phyloP scores from a whole-genome alignment of 2,888 invertebrate species.

The Drosophila prolongata region DNA sequence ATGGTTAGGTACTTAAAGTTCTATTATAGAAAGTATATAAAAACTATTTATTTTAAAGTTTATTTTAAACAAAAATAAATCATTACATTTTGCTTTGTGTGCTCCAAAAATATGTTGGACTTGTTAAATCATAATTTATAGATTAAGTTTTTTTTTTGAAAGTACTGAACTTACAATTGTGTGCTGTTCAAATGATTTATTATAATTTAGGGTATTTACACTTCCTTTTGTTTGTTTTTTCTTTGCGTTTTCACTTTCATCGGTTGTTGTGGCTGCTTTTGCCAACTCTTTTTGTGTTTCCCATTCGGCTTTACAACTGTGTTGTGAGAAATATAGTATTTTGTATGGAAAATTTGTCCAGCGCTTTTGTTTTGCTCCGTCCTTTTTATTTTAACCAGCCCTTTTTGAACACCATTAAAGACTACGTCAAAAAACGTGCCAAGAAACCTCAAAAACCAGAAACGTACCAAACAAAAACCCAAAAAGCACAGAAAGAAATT shows the following conservation, averaged over 20 bases:
- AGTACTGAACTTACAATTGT: not conserved
- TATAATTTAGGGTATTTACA: slow-evolving; percentile 7
- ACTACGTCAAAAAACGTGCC: slow-evolving; percentile 35
- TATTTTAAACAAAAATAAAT: too few species aligned
- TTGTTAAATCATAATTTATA: too few species aligned
- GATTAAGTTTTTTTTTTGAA: not conserved
- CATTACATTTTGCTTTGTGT: too few species aligned
- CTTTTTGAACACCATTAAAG: slow-evolving; percentile 17
- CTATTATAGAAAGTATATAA: too few species aligned
- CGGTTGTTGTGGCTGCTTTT: slow-evolving; percentile 1
- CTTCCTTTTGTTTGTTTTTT: slow-evolving; percentile 4
- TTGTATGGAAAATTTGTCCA: slow-evolving; percentile 23
- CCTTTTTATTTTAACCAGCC: slow-evolving; percentile 17
- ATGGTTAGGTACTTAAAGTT: too few species aligned
- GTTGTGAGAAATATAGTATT: slow-evolving; percentile 4
- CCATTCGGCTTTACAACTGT: slow-evolving; percentile 14
- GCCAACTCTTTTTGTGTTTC: slow-evolving; percentile 18
- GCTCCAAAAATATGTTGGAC: too few species aligned
- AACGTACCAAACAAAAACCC: slow-evolving; percentile 6
- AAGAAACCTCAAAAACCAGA: slow-evolving; percentile 34
- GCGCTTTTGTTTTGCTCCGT: slow-evolving; percentile 35
- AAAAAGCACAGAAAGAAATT: slow-evolving; percentile 5
- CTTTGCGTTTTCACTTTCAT: slow-evolving; percentile 56
- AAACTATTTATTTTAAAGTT: too few species aligned
- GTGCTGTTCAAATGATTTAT: not conserved